Percentiles rank a stretch among this genome's conserved stretches.
phyloP scores from a whole-genome alignment of 2,797 vertebrate genomes.

The Brotula barbata region DNA sequence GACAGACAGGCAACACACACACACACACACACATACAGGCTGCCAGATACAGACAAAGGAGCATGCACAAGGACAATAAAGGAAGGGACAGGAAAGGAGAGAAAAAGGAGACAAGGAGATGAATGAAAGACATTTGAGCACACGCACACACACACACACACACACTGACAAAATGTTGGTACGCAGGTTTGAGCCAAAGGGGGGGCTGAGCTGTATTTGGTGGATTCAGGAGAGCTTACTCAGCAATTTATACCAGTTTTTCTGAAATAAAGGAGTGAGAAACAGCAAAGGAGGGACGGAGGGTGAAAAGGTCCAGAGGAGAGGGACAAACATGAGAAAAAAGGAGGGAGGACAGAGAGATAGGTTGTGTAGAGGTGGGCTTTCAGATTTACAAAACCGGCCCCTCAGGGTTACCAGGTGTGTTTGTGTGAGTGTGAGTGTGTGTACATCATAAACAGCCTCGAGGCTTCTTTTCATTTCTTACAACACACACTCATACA shows the following conservation, averaged over 20 bases:
- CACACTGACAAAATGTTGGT: constrained; percentile 31
- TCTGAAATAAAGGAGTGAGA: constrained; percentile 21
- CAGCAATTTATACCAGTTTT: constrained; percentile 61
- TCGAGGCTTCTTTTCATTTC: constrained; percentile 32
- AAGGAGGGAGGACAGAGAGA: constrained; percentile 6
- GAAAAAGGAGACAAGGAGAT: neutral
- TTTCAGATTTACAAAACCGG: constrained; percentile 43
- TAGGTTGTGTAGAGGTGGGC: constrained; percentile 41
- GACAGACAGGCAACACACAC: constrained; percentile 32
- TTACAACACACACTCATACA: constrained; percentile 44
- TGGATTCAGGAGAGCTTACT: constrained; percentile 51
- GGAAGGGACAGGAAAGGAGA: constrained; percentile 4
- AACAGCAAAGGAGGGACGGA: constrained; percentile 3
- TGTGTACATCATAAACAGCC: constrained; percentile 12
- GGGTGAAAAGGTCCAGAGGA: neutral
- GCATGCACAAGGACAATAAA: constrained; percentile 40
- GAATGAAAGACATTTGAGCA: constrained; percentile 25
- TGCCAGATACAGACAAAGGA: constrained; percentile 61
- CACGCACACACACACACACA: constrained; percentile 22
- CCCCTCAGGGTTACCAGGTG: constrained; percentile 57
- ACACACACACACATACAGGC: constrained; percentile 32
- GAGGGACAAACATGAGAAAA: neutral
- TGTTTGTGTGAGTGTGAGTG: constrained; percentile 28
- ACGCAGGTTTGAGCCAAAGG: constrained; percentile 43
- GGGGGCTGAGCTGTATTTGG: constrained; percentile 43